Conservation (phyloP, 2,888 invertebrate genomes). For the Tetheella fluctuosa region DNA sequence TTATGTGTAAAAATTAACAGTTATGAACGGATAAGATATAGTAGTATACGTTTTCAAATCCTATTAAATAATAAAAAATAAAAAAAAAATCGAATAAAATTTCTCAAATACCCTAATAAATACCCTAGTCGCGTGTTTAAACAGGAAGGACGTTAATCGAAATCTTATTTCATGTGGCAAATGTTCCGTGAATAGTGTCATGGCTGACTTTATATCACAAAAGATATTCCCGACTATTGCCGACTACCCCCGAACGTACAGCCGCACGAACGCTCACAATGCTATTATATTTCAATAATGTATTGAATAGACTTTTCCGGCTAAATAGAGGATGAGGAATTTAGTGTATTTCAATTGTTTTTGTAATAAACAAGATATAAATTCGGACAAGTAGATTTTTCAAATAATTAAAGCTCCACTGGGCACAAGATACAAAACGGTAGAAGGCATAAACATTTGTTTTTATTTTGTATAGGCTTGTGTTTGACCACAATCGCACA, state of each 20-base stretch:
- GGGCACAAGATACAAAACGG: too few relatives aligned
- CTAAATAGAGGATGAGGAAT: slow-evolving; percentile 14
- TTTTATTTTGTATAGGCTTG: too few relatives aligned
- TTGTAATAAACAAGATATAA: background rate
- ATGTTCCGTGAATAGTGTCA: slow-evolving; percentile 71
- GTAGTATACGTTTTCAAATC: background rate
- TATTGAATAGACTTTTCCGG: slow-evolving; percentile 21
- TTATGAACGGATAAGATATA: too few relatives aligned
- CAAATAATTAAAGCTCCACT: too few relatives aligned
- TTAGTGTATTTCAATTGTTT: background rate
- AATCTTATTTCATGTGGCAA: slow-evolving; percentile 75
- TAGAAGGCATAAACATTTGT: too few relatives aligned
- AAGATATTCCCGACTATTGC: slow-evolving; percentile 49
- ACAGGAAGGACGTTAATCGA: slow-evolving; percentile 63
- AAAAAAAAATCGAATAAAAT: background rate
- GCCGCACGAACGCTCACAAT: slow-evolving; percentile 51
- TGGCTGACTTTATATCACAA: slow-evolving; percentile 60
- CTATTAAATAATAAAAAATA: background rate
- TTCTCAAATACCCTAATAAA: slow-evolving; percentile 22
- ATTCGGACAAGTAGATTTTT: too few relatives aligned
- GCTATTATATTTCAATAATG: slow-evolving; percentile 50
- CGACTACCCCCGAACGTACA: slow-evolving; percentile 34
- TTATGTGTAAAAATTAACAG: too few relatives aligned
- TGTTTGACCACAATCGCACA: too few relatives aligned
- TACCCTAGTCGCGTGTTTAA: slow-evolving; percentile 39